Evolutionary conservation across 2,113 vertebrate genomes (phyloP).

Genomic region (Lepisosteus osseus): DNA sequence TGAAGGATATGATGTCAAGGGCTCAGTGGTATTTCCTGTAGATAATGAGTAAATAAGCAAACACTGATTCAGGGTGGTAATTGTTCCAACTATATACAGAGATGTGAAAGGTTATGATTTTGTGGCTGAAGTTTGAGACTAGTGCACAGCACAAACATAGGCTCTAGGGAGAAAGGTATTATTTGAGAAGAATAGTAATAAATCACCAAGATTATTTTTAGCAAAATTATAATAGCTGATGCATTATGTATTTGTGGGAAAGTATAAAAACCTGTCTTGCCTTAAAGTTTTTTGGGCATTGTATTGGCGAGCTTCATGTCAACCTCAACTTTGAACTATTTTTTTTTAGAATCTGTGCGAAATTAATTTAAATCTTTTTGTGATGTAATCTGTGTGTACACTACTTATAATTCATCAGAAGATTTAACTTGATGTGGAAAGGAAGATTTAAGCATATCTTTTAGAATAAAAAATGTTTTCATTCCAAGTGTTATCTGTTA

Average conservation of each 20-base stretch:
- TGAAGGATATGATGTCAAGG: conserved; percentile 48
- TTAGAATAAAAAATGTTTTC: too few relatives aligned
- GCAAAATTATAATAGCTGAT: neutral
- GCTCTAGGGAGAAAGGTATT: neutral
- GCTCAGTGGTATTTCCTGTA: conserved; percentile 62
- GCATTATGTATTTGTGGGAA: neutral
- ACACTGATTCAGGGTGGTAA: neutral
- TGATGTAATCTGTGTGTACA: too few relatives aligned
- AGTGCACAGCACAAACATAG: neutral
- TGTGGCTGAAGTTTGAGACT: neutral
- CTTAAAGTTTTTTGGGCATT: too few relatives aligned
- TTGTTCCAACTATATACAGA: neutral
- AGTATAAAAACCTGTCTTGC: too few relatives aligned
- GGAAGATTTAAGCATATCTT: too few relatives aligned
- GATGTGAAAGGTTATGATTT: conserved; percentile 14
- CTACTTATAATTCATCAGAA: too few relatives aligned
- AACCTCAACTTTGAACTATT: too few relatives aligned
- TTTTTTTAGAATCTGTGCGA: too few relatives aligned
- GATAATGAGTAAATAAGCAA: conserved; percentile 39
- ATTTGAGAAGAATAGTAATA: conserved; percentile 12
- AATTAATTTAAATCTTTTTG: too few relatives aligned
- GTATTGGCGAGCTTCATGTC: too few relatives aligned
- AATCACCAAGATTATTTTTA: neutral
- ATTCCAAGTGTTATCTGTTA: too few relatives aligned
- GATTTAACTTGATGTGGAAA: too few relatives aligned